Base-by-base conservation (phyloP, 2,888 invertebrate genomes). In the Leptopilina myrica region DNA sequence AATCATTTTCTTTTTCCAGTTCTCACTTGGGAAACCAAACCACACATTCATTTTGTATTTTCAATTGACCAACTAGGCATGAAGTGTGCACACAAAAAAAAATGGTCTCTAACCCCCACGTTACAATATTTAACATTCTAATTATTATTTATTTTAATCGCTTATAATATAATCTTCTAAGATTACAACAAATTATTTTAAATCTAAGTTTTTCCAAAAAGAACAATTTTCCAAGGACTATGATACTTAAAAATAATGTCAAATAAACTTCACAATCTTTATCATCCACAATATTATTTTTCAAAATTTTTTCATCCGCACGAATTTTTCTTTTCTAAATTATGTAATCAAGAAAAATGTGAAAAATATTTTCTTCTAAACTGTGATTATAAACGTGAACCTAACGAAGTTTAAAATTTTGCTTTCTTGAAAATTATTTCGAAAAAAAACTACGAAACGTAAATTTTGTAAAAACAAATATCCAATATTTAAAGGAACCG, bases 71-170 rank as follows among this genome's bases (percentile, higher is more conserved):
- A 62, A n/a, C 20, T 49, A 49, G 4, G 62, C 62, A 62, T 59
- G 7, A 15, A 59, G 14, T n/a, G 8, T 59, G 6, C 12, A 12
- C 56, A 33, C 33, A 33, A 33, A 43, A 43, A n/a, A 62, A 20
- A 62, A 20, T 49, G 62, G 20, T 62, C 62, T 62, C 5, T 62
- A 62, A 62, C 20, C 20, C 20, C 43, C 43, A 62, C 62, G 49
- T 69, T 49, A 49, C 49, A 69, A 69, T 69, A 69, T 69, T 69
- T 53, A 53, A 49, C 49, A 15, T 69, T 69, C 15, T 69, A n/a
- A n/a, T n/a, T 14, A 69, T 49, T 69, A 73, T 73, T 73, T 73
- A 73, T 73, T 73, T 73, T 49, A 73, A 73, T 20, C 69, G 46
- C 49, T 49, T 69, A 5, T 46, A 15, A 66, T 66, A 49, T 67